Conservation (phyloP, 1,140 invertebrate genomes). For the Patella vulgata region DNA sequence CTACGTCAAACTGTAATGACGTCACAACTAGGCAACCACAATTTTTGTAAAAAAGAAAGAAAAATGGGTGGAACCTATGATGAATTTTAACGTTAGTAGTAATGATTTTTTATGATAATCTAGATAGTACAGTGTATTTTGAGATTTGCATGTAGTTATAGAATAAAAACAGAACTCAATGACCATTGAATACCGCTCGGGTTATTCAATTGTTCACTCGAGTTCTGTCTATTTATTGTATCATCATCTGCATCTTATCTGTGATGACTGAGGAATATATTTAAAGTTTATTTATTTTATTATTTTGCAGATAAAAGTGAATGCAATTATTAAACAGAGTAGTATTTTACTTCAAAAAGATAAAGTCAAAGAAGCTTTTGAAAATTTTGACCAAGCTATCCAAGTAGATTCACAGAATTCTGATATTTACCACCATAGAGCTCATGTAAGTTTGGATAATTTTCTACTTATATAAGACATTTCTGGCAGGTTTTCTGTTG, state of each 20-base stretch:
- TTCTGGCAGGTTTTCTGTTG: not conserved
- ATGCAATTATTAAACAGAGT: constrained; percentile 91
- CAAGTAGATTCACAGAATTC: constrained; percentile 81
- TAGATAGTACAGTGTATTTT: too few species aligned
- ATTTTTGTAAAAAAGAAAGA: too few species aligned
- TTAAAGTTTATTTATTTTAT: constrained; percentile 4
- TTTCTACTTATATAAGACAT: not conserved
- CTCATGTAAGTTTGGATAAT: constrained; percentile 71
- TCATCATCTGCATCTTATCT: too few species aligned
- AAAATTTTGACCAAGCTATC: constrained; percentile 78
- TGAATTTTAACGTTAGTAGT: too few species aligned
- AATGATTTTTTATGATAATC: too few species aligned
- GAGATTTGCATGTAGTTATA: too few species aligned
- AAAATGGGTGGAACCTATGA: too few species aligned
- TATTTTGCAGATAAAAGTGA: constrained; percentile 65
- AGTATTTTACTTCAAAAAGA: constrained; percentile 81
- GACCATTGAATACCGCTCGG: too few species aligned
- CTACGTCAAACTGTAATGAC: too few species aligned
- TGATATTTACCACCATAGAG: constrained; percentile 85
- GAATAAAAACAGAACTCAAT: too few species aligned
- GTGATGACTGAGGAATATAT: too few species aligned
- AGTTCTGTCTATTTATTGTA: not conserved
- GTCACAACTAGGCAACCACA: too few species aligned
- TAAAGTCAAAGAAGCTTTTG: constrained; percentile 79
- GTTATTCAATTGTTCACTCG: not conserved